These are phyloP conservation scores for Heterodera filipjevi DNA, from an alignment of 2,888 invertebrate genomes.

Conservation along the genomic window DNA sequence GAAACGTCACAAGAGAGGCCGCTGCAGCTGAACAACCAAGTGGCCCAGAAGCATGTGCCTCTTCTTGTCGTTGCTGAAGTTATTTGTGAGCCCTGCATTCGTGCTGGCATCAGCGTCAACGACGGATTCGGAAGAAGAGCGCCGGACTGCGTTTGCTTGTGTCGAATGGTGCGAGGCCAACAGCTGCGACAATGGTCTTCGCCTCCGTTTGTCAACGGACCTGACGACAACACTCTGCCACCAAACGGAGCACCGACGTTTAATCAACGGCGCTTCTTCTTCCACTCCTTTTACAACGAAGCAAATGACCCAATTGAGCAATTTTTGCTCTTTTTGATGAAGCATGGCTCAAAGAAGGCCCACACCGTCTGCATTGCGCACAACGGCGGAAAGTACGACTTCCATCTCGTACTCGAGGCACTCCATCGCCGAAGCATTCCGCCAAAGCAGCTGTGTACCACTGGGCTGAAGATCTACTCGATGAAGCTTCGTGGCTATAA, in stretches of 20 bases:
- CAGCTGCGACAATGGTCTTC: not conserved
- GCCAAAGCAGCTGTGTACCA: too few species aligned
- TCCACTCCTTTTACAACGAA: constrained; percentile 9
- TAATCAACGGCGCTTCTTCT: constrained; percentile 6
- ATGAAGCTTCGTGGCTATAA: too few species aligned
- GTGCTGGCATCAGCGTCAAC: not conserved
- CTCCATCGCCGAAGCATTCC: too few species aligned
- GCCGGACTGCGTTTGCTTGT: not conserved
- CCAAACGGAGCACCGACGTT: not conserved
- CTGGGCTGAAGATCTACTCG: too few species aligned
- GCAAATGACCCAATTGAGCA: too few species aligned
- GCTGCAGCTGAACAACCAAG: not conserved
- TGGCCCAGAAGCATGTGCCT: not conserved
- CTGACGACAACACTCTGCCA: not conserved
- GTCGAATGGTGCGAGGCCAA: not conserved
- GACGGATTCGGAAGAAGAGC: not conserved
- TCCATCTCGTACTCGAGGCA: too few species aligned
- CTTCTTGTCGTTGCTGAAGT: not conserved
- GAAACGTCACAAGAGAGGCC: not conserved
- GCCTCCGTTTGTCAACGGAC: not conserved
- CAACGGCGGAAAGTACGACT: too few species aligned
- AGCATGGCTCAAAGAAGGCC: too few species aligned
- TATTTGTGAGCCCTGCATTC: not conserved
- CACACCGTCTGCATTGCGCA: too few species aligned
- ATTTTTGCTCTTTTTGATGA: too few species aligned